Evolutionary conservation across 1,140 invertebrate species (phyloP), one percentile per base, ranked within the genome.

Genomic region (Eueides isabella): DNA sequence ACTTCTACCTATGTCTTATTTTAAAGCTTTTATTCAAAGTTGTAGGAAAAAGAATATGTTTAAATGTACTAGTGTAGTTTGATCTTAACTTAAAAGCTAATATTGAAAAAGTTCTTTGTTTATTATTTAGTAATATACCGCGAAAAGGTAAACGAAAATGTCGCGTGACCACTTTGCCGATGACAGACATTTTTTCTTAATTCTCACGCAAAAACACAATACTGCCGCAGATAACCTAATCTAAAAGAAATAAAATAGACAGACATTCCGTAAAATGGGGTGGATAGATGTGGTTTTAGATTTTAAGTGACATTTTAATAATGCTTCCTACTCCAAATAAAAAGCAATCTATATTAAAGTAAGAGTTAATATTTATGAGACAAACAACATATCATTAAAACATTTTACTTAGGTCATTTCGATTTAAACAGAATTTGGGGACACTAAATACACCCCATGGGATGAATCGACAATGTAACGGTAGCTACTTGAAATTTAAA

Each of bases 121-220:
- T 76, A 72, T 71, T 81, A 61, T 62, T 69, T 31, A 77, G 16
- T 55, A 48, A n/a, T 33, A 61, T 38, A 70, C 44, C 38, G 61
- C 78, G 80, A 41, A 86, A 81, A 77, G 72, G 74, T n/a, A 83
- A 80, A 71, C 83, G 78, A 84, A 84, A 83, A 80, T 83, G 79
- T 75, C 85, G 83, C 80, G 84, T 83, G 78, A 85, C 67, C 38
- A 81, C 67, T 85, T 82, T 87, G 33, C 80, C 79, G 72, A 85
- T 85, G 82, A 85, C 83, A 83, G 76, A 74, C 83, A 83, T 82
- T 76, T 85, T 85, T 76, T 76, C 33, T 63, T 33, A 38, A 63
- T 64, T 65, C 55, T 12, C 9, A 26, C 26, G 19, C 19, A 55
- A 55, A 55, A 19, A 5, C 16, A 44, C 41, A 44, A 19, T 44